Base-by-base conservation (phyloP, 2,113 vertebrate species). In the Elephantulus edwardii region DNA sequence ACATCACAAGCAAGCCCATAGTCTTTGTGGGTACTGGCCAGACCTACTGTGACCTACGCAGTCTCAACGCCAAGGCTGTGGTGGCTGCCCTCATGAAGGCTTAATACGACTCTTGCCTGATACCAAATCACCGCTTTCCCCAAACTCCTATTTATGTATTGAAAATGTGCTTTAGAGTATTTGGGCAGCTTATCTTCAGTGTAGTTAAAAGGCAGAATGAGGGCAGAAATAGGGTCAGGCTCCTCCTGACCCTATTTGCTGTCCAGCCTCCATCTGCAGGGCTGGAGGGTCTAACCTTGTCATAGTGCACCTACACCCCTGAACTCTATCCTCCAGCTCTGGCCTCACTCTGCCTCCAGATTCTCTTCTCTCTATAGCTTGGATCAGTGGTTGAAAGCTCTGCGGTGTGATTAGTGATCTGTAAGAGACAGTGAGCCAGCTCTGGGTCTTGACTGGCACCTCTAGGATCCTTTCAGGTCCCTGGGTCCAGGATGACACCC, bases 1-100 rank as follows among this genome's bases (percentile, higher is more conserved):
- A 99, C 98, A 99, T 99, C 98, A 99, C 99, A 3, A 99, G 99
- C 96, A 99, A 99, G 97, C 99, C 99, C 62, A 99, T 99, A 0
- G 99, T 99, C 94, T 99, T 99, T 40, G 99, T 99, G 87, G 99
- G 99, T 91, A 99, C 99, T 0, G 99, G 99, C 94, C 99, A 99
- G 95, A 99, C 99, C 50, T 99, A 99, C 98, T 99, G 98, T 91
- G 99, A 99, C 97, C 98, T 99, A 94, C 99, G 99, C 93, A 99
- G 98, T 97, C 99, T 99, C 83, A 99, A 99, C 0, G 99, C 99
- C 95, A 98, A 98, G 94, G 99, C 99, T 1, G 99, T 99, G 93
- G 99, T 99, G 90, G 97, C 98, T 83, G 98, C 99, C 22, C 99
- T 99, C 96, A 99, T 99, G 99, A 99, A 99, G 97, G 99, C 99